A percentile compares a stretch with the other conserved stretches of the same genome.
Evolutionary conservation across 2,113 vertebrate species (phyloP).

Genomic region (Hipposideros armiger): DNA sequence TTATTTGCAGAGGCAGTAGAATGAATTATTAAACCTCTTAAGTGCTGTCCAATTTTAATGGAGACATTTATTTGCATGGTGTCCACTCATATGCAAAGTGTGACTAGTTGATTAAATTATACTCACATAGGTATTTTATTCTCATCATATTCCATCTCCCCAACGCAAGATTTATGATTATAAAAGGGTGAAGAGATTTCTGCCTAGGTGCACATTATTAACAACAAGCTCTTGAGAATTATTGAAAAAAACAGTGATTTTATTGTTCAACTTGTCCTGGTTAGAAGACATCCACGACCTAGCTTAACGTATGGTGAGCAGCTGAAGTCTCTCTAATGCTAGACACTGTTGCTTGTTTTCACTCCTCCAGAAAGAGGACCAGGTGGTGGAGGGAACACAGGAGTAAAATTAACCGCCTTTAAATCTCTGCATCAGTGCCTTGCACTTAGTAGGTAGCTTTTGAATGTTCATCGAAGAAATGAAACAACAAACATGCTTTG

Average conservation of each 20-base stretch:
- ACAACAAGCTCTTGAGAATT: constrained; percentile 60
- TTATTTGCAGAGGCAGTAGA: constrained; percentile 54
- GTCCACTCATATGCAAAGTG: constrained; percentile 57
- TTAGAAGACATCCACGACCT: not conserved
- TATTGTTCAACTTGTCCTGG: not conserved
- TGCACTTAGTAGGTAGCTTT: not conserved
- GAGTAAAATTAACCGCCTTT: not conserved
- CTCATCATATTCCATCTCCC: not conserved
- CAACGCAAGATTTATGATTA: constrained; percentile 61
- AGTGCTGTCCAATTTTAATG: constrained; percentile 72
- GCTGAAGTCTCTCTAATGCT: not conserved
- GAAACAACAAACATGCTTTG: not conserved
- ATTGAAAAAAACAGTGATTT: not conserved
- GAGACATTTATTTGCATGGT: constrained; percentile 67
- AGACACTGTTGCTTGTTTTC: not conserved
- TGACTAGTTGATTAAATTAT: constrained; percentile 62
- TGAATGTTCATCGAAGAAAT: not conserved
- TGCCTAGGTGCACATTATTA: constrained; percentile 37
- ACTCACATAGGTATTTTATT: not conserved
- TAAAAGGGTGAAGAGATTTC: constrained; percentile 50
- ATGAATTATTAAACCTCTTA: constrained; percentile 75
- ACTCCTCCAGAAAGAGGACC: not conserved
- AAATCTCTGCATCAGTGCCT: not conserved
- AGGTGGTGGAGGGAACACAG: not conserved
- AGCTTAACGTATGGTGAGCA: not conserved